Evolutionary conservation across 2,113 vertebrate species (phyloP).

Genomic region (Phylloscopus whistleri): DNA sequence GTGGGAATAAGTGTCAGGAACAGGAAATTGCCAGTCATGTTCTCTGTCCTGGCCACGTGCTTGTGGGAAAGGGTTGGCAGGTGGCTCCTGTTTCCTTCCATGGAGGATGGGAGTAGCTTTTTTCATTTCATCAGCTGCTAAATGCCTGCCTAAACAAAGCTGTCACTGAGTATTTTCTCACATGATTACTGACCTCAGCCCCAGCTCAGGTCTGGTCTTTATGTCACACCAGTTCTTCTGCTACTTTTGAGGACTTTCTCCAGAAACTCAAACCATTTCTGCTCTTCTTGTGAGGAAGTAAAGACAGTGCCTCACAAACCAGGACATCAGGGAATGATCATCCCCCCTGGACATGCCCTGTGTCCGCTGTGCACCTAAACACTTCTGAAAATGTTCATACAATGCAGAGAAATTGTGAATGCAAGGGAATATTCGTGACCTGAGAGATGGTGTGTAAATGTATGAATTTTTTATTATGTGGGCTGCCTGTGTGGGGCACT

Average conservation of each 20-base stretch:
- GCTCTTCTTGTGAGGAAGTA: not conserved
- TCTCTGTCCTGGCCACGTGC: not conserved
- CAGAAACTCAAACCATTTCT: not conserved
- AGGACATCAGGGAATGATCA: too few species aligned
- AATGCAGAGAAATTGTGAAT: not conserved
- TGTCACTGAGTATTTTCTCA: not conserved
- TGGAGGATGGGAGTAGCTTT: not conserved
- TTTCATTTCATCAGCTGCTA: not conserved
- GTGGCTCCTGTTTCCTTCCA: not conserved
- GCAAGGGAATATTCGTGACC: rapidly evolving
- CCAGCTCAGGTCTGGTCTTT: not conserved
- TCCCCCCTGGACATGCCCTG: not conserved
- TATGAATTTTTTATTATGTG: not conserved
- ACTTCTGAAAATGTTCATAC: rapidly evolving
- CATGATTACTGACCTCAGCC: not conserved
- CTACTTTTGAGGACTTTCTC: not conserved
- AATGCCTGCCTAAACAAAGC: not conserved
- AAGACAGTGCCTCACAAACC: not conserved
- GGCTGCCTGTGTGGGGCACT: not conserved
- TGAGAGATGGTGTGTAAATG: not conserved
- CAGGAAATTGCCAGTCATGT: not conserved
- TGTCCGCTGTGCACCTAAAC: not conserved
- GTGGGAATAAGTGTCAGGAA: not conserved
- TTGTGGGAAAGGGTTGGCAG: not conserved
- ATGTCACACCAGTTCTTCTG: not conserved